These are phyloP conservation scores for Lipotes vexillifer DNA, from an alignment of 2,113 vertebrate species.

Conservation along the genomic window DNA sequence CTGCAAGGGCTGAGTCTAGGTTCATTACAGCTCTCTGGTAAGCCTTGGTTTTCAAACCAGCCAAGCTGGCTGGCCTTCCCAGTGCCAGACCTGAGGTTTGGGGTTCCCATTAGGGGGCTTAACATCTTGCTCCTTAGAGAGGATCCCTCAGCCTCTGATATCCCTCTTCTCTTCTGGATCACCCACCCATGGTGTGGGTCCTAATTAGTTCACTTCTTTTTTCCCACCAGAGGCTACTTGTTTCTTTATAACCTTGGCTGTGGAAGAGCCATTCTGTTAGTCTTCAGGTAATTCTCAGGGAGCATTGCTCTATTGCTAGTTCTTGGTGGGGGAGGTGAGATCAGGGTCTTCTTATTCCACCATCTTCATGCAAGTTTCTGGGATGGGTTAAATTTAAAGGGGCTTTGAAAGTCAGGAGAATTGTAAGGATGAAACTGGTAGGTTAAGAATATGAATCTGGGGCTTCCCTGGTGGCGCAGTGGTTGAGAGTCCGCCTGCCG, in stretches of 20 bases:
- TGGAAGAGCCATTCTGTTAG: neutral
- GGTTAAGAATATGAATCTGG: neutral
- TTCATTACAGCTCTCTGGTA: neutral
- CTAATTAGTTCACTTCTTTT: neutral
- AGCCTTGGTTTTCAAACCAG: neutral
- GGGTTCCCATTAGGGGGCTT: neutral
- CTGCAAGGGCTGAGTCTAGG: neutral
- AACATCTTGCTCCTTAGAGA: neutral
- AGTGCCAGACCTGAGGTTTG: neutral
- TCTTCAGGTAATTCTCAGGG: neutral
- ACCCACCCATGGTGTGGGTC: neutral
- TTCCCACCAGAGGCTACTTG: neutral
- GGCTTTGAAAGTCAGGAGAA: neutral
- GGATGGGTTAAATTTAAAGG: neutral
- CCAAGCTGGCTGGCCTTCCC: neutral
- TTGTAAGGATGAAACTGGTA: neutral
- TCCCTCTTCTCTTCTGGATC: neutral
- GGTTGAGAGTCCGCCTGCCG: too few relatives aligned
- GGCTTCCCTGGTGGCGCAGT: too few relatives aligned
- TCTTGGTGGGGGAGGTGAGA: neutral
- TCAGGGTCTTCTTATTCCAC: neutral
- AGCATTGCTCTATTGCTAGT: neutral
- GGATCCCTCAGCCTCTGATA: neutral
- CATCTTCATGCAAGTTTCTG: neutral
- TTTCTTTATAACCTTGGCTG: neutral